Percentiles rank a stretch among this genome's conserved stretches.
These are phyloP conservation scores for Hydraecia micacea DNA, from an alignment of 2,888 invertebrate genomes.

Conservation along the genomic window DNA sequence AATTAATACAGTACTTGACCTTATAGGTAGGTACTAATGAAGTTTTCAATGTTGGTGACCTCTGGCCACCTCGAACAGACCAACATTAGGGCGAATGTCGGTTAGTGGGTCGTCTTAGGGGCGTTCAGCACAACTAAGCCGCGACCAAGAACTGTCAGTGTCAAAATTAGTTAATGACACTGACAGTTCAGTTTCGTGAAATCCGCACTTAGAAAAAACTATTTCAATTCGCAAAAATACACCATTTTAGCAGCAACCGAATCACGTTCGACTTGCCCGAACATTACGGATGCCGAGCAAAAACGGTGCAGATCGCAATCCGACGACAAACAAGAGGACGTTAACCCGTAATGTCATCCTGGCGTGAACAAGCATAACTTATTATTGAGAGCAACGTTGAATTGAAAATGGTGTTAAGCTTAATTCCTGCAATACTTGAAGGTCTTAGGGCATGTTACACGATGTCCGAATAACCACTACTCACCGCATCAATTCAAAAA, in stretches of 20 bases:
- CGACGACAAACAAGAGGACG: slow-evolving; percentile 57
- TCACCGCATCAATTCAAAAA: neutral
- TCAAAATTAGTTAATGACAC: neutral
- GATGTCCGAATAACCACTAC: neutral
- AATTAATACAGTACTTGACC: neutral
- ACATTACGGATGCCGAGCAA: slow-evolving; percentile 58
- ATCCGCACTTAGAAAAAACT: neutral
- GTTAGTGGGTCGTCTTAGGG: too few relatives aligned
- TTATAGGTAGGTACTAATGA: neutral
- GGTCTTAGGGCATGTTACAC: neutral
- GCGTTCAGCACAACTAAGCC: neutral
- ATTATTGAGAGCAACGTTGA: slow-evolving; percentile 22
- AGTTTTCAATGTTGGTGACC: neutral
- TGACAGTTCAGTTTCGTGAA: neutral
- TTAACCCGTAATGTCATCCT: slow-evolving; percentile 53
- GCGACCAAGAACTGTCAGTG: neutral
- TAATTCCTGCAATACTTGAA: neutral
- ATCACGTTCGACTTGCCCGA: slow-evolving; percentile 39
- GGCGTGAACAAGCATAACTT: slow-evolving; percentile 32
- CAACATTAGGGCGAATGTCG: neutral
- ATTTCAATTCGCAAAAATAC: neutral
- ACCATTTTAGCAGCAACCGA: slow-evolving; percentile 17
- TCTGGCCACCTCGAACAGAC: neutral
- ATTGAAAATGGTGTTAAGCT: slow-evolving; percentile 12
- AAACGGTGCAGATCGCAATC: slow-evolving; percentile 57